These are phyloP conservation scores for Propithecus deckenii DNA, from an alignment of 2,797 vertebrate species.

Conservation along the genomic window DNA sequence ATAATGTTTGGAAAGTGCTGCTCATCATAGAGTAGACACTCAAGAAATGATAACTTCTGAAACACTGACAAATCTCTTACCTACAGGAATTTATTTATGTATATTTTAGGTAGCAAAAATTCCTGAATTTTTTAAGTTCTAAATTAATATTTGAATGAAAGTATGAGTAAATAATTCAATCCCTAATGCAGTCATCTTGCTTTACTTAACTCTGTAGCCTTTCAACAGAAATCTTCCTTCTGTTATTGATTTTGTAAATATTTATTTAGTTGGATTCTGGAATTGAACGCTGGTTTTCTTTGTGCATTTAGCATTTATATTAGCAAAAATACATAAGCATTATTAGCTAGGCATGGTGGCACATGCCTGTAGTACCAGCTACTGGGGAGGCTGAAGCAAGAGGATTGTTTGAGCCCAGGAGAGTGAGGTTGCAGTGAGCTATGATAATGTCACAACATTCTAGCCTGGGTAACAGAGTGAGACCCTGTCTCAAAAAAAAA, in stretches of 20 bases:
- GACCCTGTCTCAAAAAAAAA: not conserved
- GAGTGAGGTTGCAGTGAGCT: not conserved
- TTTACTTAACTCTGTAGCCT: not conserved
- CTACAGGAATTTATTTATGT: not conserved
- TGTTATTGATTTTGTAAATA: slow-evolving; percentile 40
- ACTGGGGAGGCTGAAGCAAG: not conserved
- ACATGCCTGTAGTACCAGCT: not conserved
- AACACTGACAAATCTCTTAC: not conserved
- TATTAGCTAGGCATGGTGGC: not conserved
- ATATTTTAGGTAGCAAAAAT: not conserved
- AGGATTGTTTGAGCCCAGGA: not conserved
- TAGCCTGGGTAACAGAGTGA: not conserved
- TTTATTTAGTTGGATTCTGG: slow-evolving; percentile 35
- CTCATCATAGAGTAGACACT: not conserved
- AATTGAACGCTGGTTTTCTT: not conserved
- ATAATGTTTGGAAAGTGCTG: not conserved
- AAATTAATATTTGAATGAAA: slow-evolving; percentile 39
- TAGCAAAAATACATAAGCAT: not conserved
- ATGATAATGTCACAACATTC: not conserved
- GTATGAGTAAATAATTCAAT: slow-evolving; percentile 21
- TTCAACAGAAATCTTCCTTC: not conserved
- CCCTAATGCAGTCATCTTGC: not conserved
- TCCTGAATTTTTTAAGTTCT: not conserved
- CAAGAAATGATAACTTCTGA: not conserved
- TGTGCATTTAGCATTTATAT: not conserved